These are phyloP conservation scores for Lasioglossum albipes DNA, from an alignment of 1,140 invertebrate genomes.

Conservation along the genomic window DNA sequence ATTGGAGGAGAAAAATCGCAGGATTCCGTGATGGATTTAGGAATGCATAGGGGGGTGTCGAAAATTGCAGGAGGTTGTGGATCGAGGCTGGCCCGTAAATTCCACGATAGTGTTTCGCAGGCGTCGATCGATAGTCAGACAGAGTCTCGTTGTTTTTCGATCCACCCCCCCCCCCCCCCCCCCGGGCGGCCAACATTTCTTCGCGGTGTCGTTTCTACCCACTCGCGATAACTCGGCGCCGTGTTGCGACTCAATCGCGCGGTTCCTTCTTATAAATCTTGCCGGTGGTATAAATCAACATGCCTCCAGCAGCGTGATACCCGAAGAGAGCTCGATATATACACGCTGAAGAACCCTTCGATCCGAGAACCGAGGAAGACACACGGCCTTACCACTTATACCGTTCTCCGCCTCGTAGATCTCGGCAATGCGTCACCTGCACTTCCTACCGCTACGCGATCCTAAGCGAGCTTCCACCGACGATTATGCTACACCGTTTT, in stretches of 20 bases:
- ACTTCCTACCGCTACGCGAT: constrained; percentile 10
- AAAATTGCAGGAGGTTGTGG: background rate
- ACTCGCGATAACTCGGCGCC: constrained; percentile 79
- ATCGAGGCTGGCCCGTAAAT: constrained; percentile 61
- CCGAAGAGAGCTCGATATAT: constrained; percentile 65
- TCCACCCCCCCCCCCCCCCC: constrained; percentile 19
- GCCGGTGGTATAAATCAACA: constrained; percentile 76
- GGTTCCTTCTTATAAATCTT: constrained; percentile 79
- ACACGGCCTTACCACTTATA: constrained; percentile 74
- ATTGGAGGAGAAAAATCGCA: background rate
- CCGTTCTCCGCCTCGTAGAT: constrained; percentile 63
- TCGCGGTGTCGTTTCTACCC: constrained; percentile 74
- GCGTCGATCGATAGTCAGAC: constrained; percentile 68
- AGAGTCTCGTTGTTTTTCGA: constrained; percentile 50
- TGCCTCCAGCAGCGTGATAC: constrained; percentile 77
- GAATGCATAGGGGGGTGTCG: background rate
- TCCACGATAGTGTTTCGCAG: constrained; percentile 57
- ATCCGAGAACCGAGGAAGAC: constrained; percentile 73
- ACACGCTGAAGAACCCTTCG: constrained; percentile 73
- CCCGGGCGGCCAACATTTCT: constrained; percentile 20
- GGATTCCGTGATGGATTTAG: background rate
- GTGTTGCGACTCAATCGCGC: constrained; percentile 79
- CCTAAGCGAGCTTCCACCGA: constrained; percentile 5
- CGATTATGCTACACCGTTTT: constrained; percentile 8
- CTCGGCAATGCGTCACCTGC: constrained; percentile 68